A percentile compares a stretch with the other conserved stretches of the same genome.
These are phyloP conservation scores for Sebastiscus tertius DNA, from an alignment of 2,797 vertebrate genomes.

Conservation along the genomic window DNA sequence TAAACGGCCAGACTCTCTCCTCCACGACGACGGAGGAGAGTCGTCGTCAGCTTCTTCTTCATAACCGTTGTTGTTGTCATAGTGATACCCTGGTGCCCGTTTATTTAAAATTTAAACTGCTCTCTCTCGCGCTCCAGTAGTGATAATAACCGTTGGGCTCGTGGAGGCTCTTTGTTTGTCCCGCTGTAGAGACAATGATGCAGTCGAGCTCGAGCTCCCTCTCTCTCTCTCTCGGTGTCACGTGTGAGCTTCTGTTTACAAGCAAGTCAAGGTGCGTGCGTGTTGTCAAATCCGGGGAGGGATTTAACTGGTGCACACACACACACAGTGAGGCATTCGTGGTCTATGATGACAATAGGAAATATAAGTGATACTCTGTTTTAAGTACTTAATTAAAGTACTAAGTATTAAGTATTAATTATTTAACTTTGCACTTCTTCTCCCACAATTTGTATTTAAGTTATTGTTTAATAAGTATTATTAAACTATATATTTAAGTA, in stretches of 20 bases:
- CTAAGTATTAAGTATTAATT: too few relatives aligned
- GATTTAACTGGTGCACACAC: constrained; percentile 35
- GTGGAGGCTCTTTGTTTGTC: too few relatives aligned
- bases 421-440: too few relatives aligned
- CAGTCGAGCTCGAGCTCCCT: constrained; percentile 55
- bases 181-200: constrained; percentile 54
- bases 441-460: too few relatives aligned
- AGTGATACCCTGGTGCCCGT: constrained; percentile 45
- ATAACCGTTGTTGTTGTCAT: constrained; percentile 32
- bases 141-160: too few relatives aligned
- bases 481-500: too few relatives aligned
- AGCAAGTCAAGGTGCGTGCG: constrained; percentile 75
- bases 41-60: neutral
- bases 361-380: neutral
- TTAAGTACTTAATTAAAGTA: neutral
- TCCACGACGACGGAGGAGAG: neutral
- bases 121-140: too few relatives aligned
- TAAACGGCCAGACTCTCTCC: neutral
- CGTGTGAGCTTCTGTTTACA: constrained; percentile 92
- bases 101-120: too few relatives aligned
- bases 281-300: constrained; percentile 73
- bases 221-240: constrained; percentile 75
- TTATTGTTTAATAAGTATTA: too few relatives aligned
- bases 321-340: constrained; percentile 19
- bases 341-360: neutral